Conservation (phyloP, 2,888 invertebrate species). For the Acronicta aceris region DNA sequence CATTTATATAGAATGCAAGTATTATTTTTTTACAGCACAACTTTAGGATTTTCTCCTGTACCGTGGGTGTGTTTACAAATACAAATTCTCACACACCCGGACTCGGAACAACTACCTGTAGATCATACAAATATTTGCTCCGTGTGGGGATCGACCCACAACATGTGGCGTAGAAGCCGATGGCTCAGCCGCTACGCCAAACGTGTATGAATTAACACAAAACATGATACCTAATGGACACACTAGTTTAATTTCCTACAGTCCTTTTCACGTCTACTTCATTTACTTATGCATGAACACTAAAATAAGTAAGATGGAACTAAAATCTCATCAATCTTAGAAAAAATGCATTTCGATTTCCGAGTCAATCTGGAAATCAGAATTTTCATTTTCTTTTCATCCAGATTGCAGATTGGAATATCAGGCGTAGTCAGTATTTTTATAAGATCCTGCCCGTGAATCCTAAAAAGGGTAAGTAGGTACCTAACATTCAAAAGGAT, state of each 20-base stretch:
- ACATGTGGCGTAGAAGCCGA: no score
- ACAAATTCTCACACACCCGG: no score
- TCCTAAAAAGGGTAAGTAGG: background rate
- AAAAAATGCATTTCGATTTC: conserved; percentile 51
- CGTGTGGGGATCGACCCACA: no score
- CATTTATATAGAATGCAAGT: no score
- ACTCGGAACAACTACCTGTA: no score
- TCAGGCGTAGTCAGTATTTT: conserved; percentile 3
- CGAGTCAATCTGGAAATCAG: conserved; percentile 28
- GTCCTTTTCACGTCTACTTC: background rate
- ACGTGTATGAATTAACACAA: no score
- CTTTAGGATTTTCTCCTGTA: no score
- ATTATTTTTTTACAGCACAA: no score
- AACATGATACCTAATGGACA: background rate
- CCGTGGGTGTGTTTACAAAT: no score
- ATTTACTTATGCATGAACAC: conserved; percentile 24
- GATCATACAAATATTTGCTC: no score
- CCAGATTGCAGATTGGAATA: conserved; percentile 13
- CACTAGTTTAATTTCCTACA: background rate
- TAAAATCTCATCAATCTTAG: conserved; percentile 46
- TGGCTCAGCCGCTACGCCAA: no score
- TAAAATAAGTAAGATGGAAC: conserved; percentile 35
- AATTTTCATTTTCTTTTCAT: conserved; percentile 12
- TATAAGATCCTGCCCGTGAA: conserved; percentile 2
- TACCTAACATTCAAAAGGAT: no score